A percentile compares a stretch with the other conserved stretches of the same genome.
phyloP scores from a whole-genome alignment of 1,140 invertebrate species.

The Ceratina japonica region DNA sequence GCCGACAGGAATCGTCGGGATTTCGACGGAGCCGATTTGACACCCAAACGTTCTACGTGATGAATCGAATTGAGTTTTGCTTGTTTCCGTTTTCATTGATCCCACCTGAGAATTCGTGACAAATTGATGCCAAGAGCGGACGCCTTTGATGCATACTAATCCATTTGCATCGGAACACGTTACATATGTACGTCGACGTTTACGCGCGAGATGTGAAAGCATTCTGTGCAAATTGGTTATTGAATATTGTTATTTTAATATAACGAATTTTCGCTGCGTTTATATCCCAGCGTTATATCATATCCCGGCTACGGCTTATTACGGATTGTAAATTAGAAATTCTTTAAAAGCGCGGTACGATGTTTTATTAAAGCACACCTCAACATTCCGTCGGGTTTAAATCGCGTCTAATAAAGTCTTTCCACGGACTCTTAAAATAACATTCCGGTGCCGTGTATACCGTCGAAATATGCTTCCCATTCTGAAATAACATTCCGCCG shows the following conservation, averaged over 20 bases:
- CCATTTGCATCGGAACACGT: neutral
- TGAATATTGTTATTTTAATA: no score
- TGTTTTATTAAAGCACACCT: slow-evolving; percentile 8
- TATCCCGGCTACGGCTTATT: neutral
- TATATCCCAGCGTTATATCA: neutral
- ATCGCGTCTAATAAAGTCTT: slow-evolving; percentile 18
- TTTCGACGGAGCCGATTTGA: slow-evolving; percentile 27
- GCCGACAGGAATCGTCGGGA: slow-evolving; percentile 21
- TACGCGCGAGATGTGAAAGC: no score
- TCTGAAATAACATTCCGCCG: neutral
- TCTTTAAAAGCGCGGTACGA: neutral
- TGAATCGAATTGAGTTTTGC: slow-evolving; percentile 1
- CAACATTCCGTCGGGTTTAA: neutral
- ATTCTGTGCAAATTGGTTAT: no score
- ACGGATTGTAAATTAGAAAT: no score
- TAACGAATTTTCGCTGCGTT: no score
- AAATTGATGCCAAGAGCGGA: neutral
- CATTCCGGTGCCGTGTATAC: neutral
- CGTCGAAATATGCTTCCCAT: neutral
- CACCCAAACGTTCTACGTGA: neutral
- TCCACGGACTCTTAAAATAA: slow-evolving; percentile 19
- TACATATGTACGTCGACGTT: no score
- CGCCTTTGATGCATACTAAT: neutral
- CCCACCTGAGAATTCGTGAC: slow-evolving; percentile 13
- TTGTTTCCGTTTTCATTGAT: slow-evolving; percentile 35